A percentile compares a stretch with the other conserved stretches of the same genome.
Evolutionary conservation across 2,888 invertebrate species (phyloP).

Genomic region (Dynastes tityus): DNA sequence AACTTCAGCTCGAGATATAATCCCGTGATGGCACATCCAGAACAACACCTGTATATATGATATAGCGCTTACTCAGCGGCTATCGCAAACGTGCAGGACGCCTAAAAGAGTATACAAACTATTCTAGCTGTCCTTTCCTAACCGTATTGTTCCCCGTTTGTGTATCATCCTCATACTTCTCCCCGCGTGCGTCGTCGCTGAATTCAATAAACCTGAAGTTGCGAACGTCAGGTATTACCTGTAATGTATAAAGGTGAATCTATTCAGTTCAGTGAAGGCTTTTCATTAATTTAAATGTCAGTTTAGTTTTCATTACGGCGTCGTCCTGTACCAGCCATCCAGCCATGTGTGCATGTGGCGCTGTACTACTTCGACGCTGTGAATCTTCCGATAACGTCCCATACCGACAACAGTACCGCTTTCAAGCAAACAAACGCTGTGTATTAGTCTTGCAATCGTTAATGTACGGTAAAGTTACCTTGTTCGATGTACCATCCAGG

Average conservation of each 20-base stretch:
- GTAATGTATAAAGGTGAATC: slow-evolving; percentile 36
- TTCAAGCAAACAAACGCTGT: slow-evolving; percentile 19
- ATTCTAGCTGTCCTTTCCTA: not conserved
- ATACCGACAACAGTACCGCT: slow-evolving; percentile 15
- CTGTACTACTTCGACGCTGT: slow-evolving; percentile 20
- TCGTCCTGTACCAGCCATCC: slow-evolving; percentile 3
- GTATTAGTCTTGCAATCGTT: slow-evolving; percentile 33
- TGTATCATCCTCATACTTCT: not conserved
- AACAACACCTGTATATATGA: no score
- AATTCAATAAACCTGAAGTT: slow-evolving; percentile 32
- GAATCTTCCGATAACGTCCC: slow-evolving; percentile 44
- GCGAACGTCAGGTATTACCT: slow-evolving; percentile 24
- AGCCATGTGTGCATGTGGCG: slow-evolving; percentile 1
- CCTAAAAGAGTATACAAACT: slow-evolving; percentile 1
- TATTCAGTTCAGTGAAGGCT: slow-evolving; percentile 47
- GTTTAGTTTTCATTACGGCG: slow-evolving; percentile 47
- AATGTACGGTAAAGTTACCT: slow-evolving; percentile 21
- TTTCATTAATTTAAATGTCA: slow-evolving; percentile 53
- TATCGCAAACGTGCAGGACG: slow-evolving; percentile 9
- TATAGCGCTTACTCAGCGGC: not conserved
- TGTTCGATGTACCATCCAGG: not conserved
- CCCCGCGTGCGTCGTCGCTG: not conserved
- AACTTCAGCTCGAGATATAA: no score
- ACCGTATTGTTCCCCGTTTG: slow-evolving; percentile 14
- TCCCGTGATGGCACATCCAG: no score